Conservation (phyloP, 2,888 invertebrate species). For the Ophraella communa region DNA sequence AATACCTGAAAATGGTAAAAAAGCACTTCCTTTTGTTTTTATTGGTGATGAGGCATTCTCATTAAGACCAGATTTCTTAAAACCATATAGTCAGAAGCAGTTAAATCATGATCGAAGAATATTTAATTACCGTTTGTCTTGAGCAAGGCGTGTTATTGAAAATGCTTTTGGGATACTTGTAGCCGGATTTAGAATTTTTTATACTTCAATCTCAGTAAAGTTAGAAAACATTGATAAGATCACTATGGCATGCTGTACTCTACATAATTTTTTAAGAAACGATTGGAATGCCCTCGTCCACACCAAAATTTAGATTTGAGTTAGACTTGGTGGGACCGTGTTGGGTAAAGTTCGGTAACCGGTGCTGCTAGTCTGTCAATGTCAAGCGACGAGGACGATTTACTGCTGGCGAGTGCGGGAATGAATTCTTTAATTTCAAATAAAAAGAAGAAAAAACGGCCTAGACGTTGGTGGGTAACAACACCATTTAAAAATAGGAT, state of each 20-base stretch:
- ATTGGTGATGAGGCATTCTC: constrained; percentile 43
- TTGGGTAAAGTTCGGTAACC: too few species aligned
- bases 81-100: constrained; percentile 30
- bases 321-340: background rate
- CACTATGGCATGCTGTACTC: constrained; percentile 35
- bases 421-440: background rate
- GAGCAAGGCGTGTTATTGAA: constrained; percentile 33
- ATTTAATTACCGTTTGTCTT: constrained; percentile 36
- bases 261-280: constrained; percentile 37
- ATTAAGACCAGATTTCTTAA: constrained; percentile 35
- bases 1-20: constrained; percentile 9
- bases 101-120: constrained; percentile 25
- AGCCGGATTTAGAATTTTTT: constrained; percentile 44
- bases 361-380: too few species aligned
- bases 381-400: too few species aligned
- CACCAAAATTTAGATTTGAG: too few species aligned
- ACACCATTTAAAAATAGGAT: background rate
- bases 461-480: background rate
- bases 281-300: background rate
- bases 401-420: background rate
- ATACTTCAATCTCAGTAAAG: constrained; percentile 18
- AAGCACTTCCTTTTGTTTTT: constrained; percentile 35
- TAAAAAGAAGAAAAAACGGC: background rate
- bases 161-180: constrained; percentile 44
- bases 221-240: constrained; percentile 30